Evolutionary conservation across 1,140 invertebrate species (phyloP), one percentile per base, ranked within the genome.

Genomic region (Drosophila neocordata): DNA sequence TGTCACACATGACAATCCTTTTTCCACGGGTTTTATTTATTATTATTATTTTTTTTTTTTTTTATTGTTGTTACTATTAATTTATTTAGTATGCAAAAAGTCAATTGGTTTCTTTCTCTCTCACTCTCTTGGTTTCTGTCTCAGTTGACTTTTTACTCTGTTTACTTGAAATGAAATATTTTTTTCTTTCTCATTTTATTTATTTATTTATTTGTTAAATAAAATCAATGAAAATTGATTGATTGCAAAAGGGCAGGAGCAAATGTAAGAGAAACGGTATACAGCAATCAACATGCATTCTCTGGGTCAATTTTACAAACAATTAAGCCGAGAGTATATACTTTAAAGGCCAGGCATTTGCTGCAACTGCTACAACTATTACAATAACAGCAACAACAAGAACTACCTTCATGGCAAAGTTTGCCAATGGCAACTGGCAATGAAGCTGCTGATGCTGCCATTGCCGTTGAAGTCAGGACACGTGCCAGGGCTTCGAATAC

Each of bases 141-240:
- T 57, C 55, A 11, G 55, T 48, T 48, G 41, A 20, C 41, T 20
- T 18, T 20, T 20, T 38, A 4, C 7, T 31, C 13, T 51, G 22
- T 12, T 8, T 24, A 24, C 35, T 7, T 22, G 58, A 15, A 18
- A 18, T 35, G 18, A 12, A 51, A 1, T 4, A 4, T 53, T 13
- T 35, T 37, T 22, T 55, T 37, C 27, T 52, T 48, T 31, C 7
- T 7, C 68, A 37, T 41, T 37, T 59, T 52, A 48, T 73, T 68
- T 38, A 22, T 73, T 68, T 65, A 60, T 65, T 68, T 76, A 65
- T 76, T 76, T 75, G 76, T 72, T 72, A 72, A 76, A 78, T 76
- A 72, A 78, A 76, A 76, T 68, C 76, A 76, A 70, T 71, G 63
- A 41, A 64, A 77, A 62, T 57, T 68, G 65, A 67, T 69, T 77